Conservation (phyloP, 2,888 invertebrate genomes). For the Entomobrya proxima region DNA sequence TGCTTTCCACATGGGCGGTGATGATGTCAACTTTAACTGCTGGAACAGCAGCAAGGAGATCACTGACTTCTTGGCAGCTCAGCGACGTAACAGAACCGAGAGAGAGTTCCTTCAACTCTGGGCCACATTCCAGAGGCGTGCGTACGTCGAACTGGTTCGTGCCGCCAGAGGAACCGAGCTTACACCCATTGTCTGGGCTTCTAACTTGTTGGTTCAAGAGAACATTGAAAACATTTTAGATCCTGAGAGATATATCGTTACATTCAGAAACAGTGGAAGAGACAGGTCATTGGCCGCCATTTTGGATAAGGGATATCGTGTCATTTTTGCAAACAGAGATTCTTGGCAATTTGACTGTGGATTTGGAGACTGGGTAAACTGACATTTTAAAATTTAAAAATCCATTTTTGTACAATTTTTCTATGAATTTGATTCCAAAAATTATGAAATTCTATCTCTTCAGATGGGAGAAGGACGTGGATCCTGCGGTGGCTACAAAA, state of each 20-base stretch:
- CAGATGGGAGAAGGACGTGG: constrained; percentile 84
- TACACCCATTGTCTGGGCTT: constrained; percentile 87
- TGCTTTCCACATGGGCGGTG: constrained; percentile 93
- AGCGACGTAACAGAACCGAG: constrained; percentile 80
- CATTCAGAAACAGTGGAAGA: constrained; percentile 86
- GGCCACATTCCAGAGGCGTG: constrained; percentile 85
- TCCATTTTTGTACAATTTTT: background rate
- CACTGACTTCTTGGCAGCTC: constrained; percentile 78
- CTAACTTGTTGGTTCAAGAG: constrained; percentile 84
- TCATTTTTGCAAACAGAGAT: constrained; percentile 92
- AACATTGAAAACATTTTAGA: constrained; percentile 83
- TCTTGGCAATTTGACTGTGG: constrained; percentile 92
- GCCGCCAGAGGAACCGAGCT: constrained; percentile 79
- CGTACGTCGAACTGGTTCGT: constrained; percentile 82
- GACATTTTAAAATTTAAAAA: no score
- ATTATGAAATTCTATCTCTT: background rate
- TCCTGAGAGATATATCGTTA: constrained; percentile 84
- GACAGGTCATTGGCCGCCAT: constrained; percentile 82
- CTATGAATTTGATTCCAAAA: background rate
- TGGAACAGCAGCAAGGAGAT: constrained; percentile 87
- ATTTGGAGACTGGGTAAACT: constrained; percentile 86
- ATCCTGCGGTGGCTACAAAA: constrained; percentile 93
- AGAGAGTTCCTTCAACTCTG: constrained; percentile 84
- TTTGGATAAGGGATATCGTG: constrained; percentile 83
- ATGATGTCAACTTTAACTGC: constrained; percentile 86